A percentile compares a stretch with the other conserved stretches of the same genome.
phyloP scores from a whole-genome alignment of 2,888 invertebrate genomes.

The Hedya salicella region DNA sequence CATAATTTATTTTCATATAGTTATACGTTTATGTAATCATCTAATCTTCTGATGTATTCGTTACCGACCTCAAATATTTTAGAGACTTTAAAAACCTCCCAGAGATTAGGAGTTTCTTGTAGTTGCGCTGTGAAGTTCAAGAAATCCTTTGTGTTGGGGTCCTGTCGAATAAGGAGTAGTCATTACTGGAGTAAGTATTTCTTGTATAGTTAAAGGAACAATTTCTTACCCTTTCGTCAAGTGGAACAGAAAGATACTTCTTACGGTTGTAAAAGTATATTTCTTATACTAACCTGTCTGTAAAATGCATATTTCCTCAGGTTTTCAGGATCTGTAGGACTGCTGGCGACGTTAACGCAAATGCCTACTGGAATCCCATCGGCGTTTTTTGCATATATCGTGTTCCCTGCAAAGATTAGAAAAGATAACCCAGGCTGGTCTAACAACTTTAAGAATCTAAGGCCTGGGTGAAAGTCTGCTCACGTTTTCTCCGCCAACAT shows the following conservation, averaged over 20 bases:
- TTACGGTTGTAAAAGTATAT: no score
- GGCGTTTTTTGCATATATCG: slow-evolving; percentile 62
- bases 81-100: slow-evolving; percentile 67
- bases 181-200: background rate
- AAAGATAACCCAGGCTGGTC: background rate
- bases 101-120: slow-evolving; percentile 77
- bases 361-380: slow-evolving; percentile 66
- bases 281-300: slow-evolving; percentile 69
- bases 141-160: slow-evolving; percentile 74
- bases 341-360: slow-evolving; percentile 69
- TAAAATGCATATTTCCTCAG: slow-evolving; percentile 72
- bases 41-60: no score
- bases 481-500: no score
- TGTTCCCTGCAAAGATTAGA: slow-evolving; percentile 63
- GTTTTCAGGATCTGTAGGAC: slow-evolving; percentile 65
- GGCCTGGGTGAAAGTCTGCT: no score
- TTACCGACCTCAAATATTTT: slow-evolving; percentile 70
- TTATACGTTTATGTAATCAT: no score
- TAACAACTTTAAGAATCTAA: no score
- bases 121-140: slow-evolving; percentile 72
- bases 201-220: no score
- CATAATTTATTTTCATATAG: no score
- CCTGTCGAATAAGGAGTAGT: slow-evolving; percentile 52
- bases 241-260: no score
- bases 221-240: no score